Conservation (phyloP, 92 coral and sea anemone genomes). For the Siderastrea radians region DNA sequence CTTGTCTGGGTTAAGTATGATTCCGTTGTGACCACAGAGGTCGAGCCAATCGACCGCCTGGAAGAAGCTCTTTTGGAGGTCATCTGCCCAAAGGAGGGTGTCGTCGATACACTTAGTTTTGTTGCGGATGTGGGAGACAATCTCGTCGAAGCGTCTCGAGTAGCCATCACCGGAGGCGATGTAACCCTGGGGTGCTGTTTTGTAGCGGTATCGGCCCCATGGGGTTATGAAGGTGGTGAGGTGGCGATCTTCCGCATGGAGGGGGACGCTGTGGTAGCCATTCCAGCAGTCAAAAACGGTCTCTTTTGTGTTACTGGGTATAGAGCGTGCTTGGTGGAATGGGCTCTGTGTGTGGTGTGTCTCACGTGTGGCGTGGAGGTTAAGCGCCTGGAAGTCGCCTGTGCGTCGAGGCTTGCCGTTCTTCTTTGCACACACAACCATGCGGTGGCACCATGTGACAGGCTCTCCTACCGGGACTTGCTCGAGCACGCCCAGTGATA, state of each 20-base stretch:
- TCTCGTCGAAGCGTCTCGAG: constrained; percentile 66
- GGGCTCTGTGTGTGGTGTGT: too few species aligned
- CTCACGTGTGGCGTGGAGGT: too few species aligned
- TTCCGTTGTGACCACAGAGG: constrained; percentile 56
- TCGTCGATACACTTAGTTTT: constrained; percentile 54
- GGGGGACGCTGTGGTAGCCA: constrained; percentile 76
- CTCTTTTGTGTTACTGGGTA: too few species aligned
- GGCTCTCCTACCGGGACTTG: too few species aligned
- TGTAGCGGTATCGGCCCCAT: constrained; percentile 77
- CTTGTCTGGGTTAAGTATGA: constrained; percentile 56
- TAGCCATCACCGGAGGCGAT: constrained; percentile 70
- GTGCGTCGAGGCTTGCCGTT: too few species aligned
- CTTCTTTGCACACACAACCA: too few species aligned
- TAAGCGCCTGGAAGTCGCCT: too few species aligned
- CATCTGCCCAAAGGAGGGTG: constrained; percentile 54
- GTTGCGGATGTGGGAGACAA: constrained; percentile 60
- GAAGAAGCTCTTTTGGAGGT: constrained; percentile 15
- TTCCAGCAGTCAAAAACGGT: too few species aligned
- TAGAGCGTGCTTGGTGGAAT: too few species aligned
- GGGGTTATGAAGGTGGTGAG: constrained; percentile 80
- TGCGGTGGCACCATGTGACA: too few species aligned
- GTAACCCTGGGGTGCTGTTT: constrained; percentile 79
- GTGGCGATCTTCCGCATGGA: constrained; percentile 63
- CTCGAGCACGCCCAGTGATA: too few species aligned
- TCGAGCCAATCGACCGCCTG: constrained; percentile 54